Evolutionary conservation across 2,113 vertebrate genomes (phyloP), one percentile per base, ranked within the genome.

Genomic region (Chionis minor): DNA sequence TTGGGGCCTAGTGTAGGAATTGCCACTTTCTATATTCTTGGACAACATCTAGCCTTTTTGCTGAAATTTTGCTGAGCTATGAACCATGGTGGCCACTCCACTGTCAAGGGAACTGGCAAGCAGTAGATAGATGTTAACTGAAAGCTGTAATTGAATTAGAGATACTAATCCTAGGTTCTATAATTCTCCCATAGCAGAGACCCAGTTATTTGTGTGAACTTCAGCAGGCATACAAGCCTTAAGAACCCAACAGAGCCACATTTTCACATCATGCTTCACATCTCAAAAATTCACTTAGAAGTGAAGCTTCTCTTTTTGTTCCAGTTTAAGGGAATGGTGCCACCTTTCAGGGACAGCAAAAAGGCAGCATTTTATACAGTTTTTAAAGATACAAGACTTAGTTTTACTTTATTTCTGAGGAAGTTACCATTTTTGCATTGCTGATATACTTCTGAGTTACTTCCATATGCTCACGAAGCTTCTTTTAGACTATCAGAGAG

Each of bases 391-490:
- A 18, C 2, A 40, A 66, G 30, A 9, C 6, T 69, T 65, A 27
- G 20, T 66, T 91, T 77, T 72, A 54, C 7, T 18, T 83, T 30
- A 42, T 86, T 86, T 78, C 28, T 81, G 21, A 61, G 49, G 13
- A 70, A 61, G 42, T 44, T 91, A 4, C 13, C 5, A 7, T 32
- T 86, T 74, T 75, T 71, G 11, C 11, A 30, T 45, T 73, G 35
- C 23, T 74, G 24, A 30, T 59, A 23, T 17, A 56, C 32, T 73
- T 69, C 65, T 69, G 51, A 73, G 51, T 67, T 74, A 14, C 38
- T 92, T 84, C n/a, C 51, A 35, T 2, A 0, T 21, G 5, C 23
- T 63, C 6, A 1, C 18, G 12, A 38, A 2, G 0, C 17, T 72
- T 72, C 40, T 79, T 84, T 91, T 75, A 91, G 9, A 6, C 14